These are phyloP conservation scores for Maniola hyperantus DNA, from an alignment of 2,888 invertebrate species.

Conservation along the genomic window DNA sequence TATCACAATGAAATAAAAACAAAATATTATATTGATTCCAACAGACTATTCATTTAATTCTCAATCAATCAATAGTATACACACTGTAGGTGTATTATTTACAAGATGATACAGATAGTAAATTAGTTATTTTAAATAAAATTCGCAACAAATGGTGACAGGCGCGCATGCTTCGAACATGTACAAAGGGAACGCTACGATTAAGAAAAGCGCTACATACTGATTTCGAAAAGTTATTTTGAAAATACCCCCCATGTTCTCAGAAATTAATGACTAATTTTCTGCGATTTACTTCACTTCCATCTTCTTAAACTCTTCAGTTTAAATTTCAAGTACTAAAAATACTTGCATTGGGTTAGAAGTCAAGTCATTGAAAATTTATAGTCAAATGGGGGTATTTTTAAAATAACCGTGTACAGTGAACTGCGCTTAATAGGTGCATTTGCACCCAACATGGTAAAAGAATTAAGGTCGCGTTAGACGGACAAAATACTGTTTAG, in stretches of 20 bases:
- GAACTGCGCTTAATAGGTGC: neutral
- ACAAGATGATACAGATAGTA: conserved; percentile 64
- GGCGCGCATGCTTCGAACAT: conserved; percentile 55
- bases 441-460: conserved; percentile 25
- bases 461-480: conserved; percentile 53
- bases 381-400: neutral
- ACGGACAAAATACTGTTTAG: conserved; percentile 66
- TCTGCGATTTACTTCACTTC: neutral
- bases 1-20: conserved; percentile 40
- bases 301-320: no score
- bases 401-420: neutral
- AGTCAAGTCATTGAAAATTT: neutral
- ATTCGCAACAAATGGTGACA: conserved; percentile 55
- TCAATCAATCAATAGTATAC: conserved; percentile 72
- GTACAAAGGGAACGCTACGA: conserved; percentile 56
- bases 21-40: conserved; percentile 61
- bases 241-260: neutral
- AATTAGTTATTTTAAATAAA: conserved; percentile 60
- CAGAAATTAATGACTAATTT: neutral
- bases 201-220: conserved; percentile 51
- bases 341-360: no score
- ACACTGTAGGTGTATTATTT: conserved; percentile 77
- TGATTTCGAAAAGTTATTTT: conserved; percentile 27
- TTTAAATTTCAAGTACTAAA: no score
- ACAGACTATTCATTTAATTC: conserved; percentile 79